Percentiles rank a stretch among this genome's conserved stretches.
Conservation (phyloP, 2,797 vertebrate genomes). For the Prunella strophiata region DNA sequence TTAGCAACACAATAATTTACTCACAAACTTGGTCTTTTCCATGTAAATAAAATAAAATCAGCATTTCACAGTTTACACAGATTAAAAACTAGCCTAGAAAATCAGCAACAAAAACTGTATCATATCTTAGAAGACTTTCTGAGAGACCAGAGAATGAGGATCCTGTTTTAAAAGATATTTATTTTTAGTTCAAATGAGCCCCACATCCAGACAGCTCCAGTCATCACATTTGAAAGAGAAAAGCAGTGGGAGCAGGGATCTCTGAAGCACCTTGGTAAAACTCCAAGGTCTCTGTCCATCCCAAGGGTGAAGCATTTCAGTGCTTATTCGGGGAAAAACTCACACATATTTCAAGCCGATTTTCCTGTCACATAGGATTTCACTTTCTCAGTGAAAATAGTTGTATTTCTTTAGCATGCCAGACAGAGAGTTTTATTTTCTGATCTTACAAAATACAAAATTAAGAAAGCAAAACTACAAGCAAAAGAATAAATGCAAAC, state of each 20-base stretch:
- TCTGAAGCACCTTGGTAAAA: constrained; percentile 14
- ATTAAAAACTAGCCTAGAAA: not conserved
- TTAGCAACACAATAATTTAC: not conserved
- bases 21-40: not conserved
- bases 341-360: not conserved
- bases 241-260: not conserved
- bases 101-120: not conserved
- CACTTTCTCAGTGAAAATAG: not conserved
- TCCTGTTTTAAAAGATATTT: not conserved
- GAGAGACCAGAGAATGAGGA: not conserved
- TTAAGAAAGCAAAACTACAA: not conserved
- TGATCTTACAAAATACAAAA: not conserved
- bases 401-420: not conserved
- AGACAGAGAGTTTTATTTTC: not conserved
- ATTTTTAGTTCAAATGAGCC: not conserved
- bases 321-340: not conserved
- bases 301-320: not conserved
- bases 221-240: constrained; percentile 3
- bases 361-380: not conserved
- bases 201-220: not conserved
- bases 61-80: not conserved
- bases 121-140: not conserved
- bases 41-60: not conserved
- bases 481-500: not conserved
- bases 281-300: not conserved